These are phyloP conservation scores for Amphimallon solstitiale DNA, from an alignment of 2,888 invertebrate genomes.

Conservation along the genomic window DNA sequence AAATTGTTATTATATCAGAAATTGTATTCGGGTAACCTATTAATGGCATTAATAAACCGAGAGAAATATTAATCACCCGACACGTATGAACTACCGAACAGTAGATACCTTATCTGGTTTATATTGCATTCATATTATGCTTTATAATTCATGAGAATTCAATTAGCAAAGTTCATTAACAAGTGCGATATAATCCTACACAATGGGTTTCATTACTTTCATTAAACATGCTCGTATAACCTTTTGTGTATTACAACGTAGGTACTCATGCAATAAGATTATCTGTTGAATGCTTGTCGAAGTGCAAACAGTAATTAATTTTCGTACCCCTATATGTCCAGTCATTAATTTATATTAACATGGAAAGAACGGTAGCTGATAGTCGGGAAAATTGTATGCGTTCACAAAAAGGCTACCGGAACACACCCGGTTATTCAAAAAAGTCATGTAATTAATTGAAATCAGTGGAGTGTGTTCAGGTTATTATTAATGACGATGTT, in stretches of 20 bases:
- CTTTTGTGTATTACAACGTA: constrained; percentile 10
- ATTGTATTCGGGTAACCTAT: no score
- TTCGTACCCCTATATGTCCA: constrained; percentile 20
- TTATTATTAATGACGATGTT: constrained; percentile 12
- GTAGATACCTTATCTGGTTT: constrained; percentile 5
- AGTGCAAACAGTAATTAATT: constrained; percentile 32
- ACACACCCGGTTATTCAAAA: neutral
- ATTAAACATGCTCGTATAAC: constrained; percentile 19
- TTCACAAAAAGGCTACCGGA: neutral
- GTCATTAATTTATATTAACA: constrained; percentile 26
- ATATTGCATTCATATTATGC: neutral
- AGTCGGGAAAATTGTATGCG: neutral
- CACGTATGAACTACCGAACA: neutral
- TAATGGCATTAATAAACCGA: no score
- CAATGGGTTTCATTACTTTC: constrained; percentile 25
- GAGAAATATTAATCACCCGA: no score
- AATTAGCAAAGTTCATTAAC: constrained; percentile 26
- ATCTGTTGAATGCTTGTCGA: constrained; percentile 31
- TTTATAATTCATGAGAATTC: constrained; percentile 6
- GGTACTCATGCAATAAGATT: constrained; percentile 26
- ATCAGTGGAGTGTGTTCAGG: neutral
- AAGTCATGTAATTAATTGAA: constrained; percentile 5
- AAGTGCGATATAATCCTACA: constrained; percentile 18
- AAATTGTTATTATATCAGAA: no score
- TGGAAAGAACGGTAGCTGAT: constrained; percentile 21